Evolutionary conservation across 2,888 invertebrate genomes (phyloP), one percentile per base, ranked within the genome.

Genomic region (Aspidiotus destructor): DNA sequence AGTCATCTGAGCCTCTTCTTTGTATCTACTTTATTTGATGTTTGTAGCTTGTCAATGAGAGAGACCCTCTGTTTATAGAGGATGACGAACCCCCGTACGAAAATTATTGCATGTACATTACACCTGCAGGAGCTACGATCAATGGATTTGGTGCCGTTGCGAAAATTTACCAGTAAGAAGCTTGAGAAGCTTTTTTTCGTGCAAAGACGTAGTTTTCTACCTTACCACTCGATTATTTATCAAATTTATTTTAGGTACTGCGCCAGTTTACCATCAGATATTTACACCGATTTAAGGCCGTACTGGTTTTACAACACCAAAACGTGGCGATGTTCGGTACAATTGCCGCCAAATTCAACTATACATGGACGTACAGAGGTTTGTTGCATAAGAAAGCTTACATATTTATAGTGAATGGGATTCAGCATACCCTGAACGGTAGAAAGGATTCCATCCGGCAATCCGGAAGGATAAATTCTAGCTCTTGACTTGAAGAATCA

Each of bases 341-440:
- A 82, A 68, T 77, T 96, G 75, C 99, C 98, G 0, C 81, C 86
- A 6, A 83, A 87, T 72, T 90, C 91, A 13, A 86, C 88, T 0
- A 74, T 93, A 57, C 86, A 85, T 73, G 83, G 8, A 7, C 44
- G 17, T 0, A 5, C 60, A 54, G 7, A 40, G 69, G 58, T 58
- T 8, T 2, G 58, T 58, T 40, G 8, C 40, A 28, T 28, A 28
- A 28, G 28, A 3, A 28, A 5, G 5, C 5, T 5, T 28, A 28
- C 28, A 28, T 3, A 28, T 28, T 28, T 28, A 5, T 5, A 28
- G 5, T 28, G 28, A 28, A 28, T 28, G 28, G 28, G 28, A 28
- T 28, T 28, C 28, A 28, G 28, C 5, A 1, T 28, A 1, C 28
- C 28, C 28, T 28, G 28, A 28, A 28, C 28, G 28, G 28, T 28